Base-by-base conservation (phyloP, 2,888 invertebrate species). In the Chrysotoxum bicinctum region DNA sequence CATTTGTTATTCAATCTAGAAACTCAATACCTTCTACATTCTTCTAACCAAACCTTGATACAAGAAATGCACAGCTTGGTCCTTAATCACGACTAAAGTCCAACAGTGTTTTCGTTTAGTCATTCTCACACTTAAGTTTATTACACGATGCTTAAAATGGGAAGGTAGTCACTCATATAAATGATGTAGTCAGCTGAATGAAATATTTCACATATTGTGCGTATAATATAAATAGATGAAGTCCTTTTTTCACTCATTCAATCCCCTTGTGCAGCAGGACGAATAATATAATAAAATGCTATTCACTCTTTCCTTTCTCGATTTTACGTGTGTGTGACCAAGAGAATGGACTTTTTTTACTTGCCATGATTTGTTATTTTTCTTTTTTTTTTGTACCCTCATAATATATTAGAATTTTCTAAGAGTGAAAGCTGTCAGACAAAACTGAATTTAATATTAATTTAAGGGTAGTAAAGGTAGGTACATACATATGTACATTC, bases 381-480 rank as follows among this genome's bases (percentile, higher is more conserved):
- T 12, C n/a, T 23, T 26, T 43, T 26, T n/a, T 43, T 4, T 23
- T 32, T 12, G 30, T 64, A 35, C 21, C 30, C 50, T n/a, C 23
- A 35, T 50, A 66, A 66, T 66, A 21, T 83, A 83, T 83, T 79
- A 80, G 80, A 80, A 52, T 80, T 80, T 75, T 68, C 58, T 56
- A 66, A 66, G 80, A 84, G 75, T 84, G 84, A 84, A 84, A 66
- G 84, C 84, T 84, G 84, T 84, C 84, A 84, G 84, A 54, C 79
- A 60, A 75, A 79, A 80, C 75, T 80, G 66, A 84, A 84, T 84
- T 83, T 84, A 75, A 84, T 84, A 84, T 84, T 84, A 75, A 79
- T 80, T 48, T 69, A 62, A 73, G 50, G 48, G 50, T 62, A 62
- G 37, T 30, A 23, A 21, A n/a, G 43, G 10, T 21, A 40, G 40